A percentile compares a stretch with the other conserved stretches of the same genome.
Evolutionary conservation across 2,888 invertebrate species (phyloP).

Genomic region (Hermodice carunculata): DNA sequence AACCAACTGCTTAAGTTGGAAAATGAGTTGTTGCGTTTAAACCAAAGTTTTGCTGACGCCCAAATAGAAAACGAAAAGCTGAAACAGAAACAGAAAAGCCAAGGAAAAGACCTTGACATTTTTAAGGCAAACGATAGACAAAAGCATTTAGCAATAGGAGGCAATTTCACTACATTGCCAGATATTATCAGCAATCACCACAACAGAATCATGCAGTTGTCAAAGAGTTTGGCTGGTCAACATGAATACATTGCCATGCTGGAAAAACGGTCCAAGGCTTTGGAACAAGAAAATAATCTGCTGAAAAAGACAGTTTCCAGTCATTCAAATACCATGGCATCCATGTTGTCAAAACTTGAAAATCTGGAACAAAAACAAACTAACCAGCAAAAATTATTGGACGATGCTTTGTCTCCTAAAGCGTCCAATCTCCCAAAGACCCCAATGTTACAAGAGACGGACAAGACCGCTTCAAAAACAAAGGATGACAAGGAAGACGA

Average conservation of each 20-base stretch:
- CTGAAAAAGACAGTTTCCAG: conserved; percentile 7
- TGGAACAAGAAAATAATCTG: conserved; percentile 4
- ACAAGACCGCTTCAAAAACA: background rate
- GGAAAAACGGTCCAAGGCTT: background rate
- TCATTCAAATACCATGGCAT: conserved; percentile 6
- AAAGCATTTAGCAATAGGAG: background rate
- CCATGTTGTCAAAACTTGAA: conserved; percentile 5
- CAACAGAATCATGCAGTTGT: background rate
- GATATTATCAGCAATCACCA: background rate
- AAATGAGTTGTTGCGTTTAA: conserved; percentile 56
- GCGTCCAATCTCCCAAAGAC: too few relatives aligned
- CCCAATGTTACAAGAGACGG: background rate
- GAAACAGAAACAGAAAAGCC: conserved; percentile 39
- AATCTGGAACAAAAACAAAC: conserved; percentile 3
- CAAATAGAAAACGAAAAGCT: conserved; percentile 49
- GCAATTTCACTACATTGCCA: background rate
- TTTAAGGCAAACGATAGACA: too few relatives aligned
- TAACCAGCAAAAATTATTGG: background rate
- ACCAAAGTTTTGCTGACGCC: conserved; percentile 49
- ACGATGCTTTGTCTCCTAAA: background rate
- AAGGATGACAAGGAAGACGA: background rate
- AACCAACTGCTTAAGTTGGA: conserved; percentile 58
- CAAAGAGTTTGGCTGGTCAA: background rate
- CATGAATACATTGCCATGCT: background rate
- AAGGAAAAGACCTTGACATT: conserved; percentile 6